Evolutionary conservation across 2,797 vertebrate genomes (phyloP).

Genomic region (Nyctalus aviator): DNA sequence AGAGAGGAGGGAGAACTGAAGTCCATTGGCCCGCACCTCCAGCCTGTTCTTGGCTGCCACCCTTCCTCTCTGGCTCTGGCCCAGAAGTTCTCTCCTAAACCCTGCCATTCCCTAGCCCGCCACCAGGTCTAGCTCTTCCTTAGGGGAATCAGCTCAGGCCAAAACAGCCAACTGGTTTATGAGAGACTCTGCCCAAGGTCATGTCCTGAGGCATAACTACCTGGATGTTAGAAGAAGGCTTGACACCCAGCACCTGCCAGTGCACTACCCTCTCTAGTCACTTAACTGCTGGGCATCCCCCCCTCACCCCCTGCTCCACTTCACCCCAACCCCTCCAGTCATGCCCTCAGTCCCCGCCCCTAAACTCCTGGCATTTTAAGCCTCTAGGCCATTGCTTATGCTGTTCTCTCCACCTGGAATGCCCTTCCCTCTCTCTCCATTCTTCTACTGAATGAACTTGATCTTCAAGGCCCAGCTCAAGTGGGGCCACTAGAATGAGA

Average conservation of each 20-base stretch:
- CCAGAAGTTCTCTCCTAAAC: not conserved
- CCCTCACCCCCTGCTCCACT: not conserved
- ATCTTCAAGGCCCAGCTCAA: not conserved
- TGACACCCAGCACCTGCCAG: not conserved
- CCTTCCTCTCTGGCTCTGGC: not conserved
- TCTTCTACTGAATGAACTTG: constrained; percentile 11
- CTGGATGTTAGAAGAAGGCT: not conserved
- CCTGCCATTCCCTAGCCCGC: not conserved
- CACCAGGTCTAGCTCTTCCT: not conserved
- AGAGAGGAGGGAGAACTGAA: not conserved
- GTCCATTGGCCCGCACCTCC: not conserved
- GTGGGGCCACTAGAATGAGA: not conserved
- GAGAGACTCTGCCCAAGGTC: constrained; percentile 5
- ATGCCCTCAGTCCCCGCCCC: not conserved
- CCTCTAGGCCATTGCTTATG: not conserved
- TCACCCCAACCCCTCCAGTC: not conserved
- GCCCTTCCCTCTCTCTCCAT: not conserved
- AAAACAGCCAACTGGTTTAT: not conserved
- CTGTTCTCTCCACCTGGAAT: not conserved
- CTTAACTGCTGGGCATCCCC: not conserved
- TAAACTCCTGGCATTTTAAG: not conserved
- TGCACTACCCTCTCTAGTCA: not conserved
- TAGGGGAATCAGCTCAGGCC: not conserved
- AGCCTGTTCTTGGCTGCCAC: not conserved
- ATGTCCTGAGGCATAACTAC: not conserved